Percentiles rank a stretch among this genome's conserved stretches.
These are phyloP conservation scores for Disparrhopalites patrizii DNA, from an alignment of 2,888 invertebrate species.

Conservation along the genomic window DNA sequence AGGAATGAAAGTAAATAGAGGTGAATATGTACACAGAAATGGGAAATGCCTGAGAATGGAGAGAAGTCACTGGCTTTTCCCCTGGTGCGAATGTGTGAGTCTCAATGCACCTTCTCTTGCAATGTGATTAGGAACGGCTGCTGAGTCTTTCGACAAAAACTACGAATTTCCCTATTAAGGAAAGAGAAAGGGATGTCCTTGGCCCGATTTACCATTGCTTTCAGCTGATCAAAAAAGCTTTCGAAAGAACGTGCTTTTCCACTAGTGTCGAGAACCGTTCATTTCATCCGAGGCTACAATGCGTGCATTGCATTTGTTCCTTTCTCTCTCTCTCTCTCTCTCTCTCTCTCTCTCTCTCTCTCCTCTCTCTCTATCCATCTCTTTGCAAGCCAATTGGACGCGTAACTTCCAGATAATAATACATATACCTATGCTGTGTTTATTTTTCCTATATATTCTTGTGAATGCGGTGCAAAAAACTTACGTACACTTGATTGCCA, in stretches of 20 bases:
- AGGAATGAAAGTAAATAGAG: too few relatives aligned
- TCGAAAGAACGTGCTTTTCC: constrained; percentile 21
- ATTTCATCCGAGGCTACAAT: background rate
- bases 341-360: constrained; percentile 7
- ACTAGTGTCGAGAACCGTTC: background rate
- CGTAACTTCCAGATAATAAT: too few relatives aligned
- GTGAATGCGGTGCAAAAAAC: too few relatives aligned
- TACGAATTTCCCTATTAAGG: constrained; percentile 23
- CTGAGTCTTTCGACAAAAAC: constrained; percentile 9
- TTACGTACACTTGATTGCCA: too few relatives aligned
- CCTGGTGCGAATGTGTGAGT: background rate
- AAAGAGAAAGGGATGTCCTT: constrained; percentile 34
- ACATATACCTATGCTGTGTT: too few relatives aligned
- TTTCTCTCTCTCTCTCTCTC: constrained; percentile 3
- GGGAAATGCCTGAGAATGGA: too few relatives aligned
- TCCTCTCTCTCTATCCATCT: too few relatives aligned
- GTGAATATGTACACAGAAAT: too few relatives aligned
- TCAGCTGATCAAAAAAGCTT: constrained; percentile 22
- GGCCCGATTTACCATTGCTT: constrained; percentile 32
- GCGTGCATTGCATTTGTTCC: constrained; percentile 16
- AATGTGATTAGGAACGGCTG: too few relatives aligned
- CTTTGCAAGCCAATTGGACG: too few relatives aligned
- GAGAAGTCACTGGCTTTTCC: constrained; percentile 14
- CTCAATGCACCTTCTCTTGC: too few relatives aligned
- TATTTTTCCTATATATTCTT: too few relatives aligned